These are phyloP conservation scores for Orestias chungarensis DNA, from an alignment of 2,797 vertebrate genomes.

Conservation along the genomic window DNA sequence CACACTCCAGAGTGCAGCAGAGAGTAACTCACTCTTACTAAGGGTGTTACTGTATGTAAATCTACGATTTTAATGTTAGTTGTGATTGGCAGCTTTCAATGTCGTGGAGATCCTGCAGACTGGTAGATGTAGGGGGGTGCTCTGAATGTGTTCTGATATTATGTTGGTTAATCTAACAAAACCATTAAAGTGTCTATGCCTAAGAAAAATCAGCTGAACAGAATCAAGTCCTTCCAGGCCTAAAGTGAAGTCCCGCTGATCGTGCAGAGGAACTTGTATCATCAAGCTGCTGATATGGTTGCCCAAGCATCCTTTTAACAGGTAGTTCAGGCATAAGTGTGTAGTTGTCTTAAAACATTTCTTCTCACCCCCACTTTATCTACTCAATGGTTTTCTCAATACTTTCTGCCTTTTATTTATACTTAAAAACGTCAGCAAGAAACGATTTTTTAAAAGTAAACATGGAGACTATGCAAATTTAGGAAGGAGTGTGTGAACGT, in stretches of 20 bases:
- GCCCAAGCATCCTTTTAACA: not conserved
- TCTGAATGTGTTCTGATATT: no score
- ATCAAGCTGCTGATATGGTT: not conserved
- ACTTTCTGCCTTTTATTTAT: not conserved
- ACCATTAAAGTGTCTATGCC: not conserved
- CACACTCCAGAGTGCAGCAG: not conserved
- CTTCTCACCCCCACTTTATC: not conserved
- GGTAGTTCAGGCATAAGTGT: not conserved
- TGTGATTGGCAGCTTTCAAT: no score
- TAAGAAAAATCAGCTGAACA: not conserved
- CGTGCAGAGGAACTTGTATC: not conserved
- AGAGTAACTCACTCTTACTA: no score
- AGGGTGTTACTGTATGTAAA: no score
- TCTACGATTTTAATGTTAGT: no score
- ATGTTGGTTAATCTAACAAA: not conserved
- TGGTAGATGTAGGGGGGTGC: no score
- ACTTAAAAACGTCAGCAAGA: not conserved
- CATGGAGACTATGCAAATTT: not conserved
- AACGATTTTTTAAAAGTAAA: not conserved
- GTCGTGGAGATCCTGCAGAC: no score
- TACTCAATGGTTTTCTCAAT: not conserved
- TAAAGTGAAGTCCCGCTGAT: not conserved
- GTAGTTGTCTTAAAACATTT: not conserved
- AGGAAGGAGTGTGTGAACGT: not conserved
- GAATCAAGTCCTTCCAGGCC: not conserved